Base-by-base conservation (phyloP, 2,113 vertebrate genomes). In the Eulacestoma nigropectus region DNA sequence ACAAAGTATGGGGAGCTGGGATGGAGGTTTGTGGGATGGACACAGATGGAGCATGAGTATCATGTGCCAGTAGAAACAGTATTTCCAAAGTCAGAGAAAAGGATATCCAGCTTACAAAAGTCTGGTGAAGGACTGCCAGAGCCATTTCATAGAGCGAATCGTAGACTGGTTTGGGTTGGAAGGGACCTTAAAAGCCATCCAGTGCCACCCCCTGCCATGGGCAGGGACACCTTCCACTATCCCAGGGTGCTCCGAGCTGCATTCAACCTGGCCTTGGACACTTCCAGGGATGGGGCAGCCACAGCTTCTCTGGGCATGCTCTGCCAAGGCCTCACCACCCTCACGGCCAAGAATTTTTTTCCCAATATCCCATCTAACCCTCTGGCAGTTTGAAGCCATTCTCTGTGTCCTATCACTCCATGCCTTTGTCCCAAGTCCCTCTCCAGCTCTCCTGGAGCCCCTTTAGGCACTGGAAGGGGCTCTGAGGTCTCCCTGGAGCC, bases 401-500 rank as follows among this genome's bases (percentile, higher is more conserved):
- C 49, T 12, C 8, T 1, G 1, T 49, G 35, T 19, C 41, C 64
- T 56, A 1, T 33, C 55, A 0, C 63, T 23, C 14, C 47, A 69
- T 0, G 0, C 5, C 33, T 70, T 10, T 50, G 2, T 44, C 26
- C 63, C 7, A 0, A 14, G 42, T 33, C 32, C 15, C 27, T 37
- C 42, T 56, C 22, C 49, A 70, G 3, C 22, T 77, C 32, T 25
- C 13, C 0, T 70, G 41, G 14, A 70, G 55, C 26, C 32, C n/a
- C 64, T 77, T 63, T 5, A 70, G 42, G 27, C 27, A 0, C 64
- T 77, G 64, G 5, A 7, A 70, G 22, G 9, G 4, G 15, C 68
- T 56, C 56, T 70, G 1, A 78, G 35, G 0, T 64, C 42, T 57
- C 23, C 57, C 23, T 4, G 9, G 52, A 79, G 4, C n/a, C 46